These are phyloP conservation scores for Amphipyra tragopoginis DNA, from an alignment of 2,888 invertebrate species.

Conservation along the genomic window DNA sequence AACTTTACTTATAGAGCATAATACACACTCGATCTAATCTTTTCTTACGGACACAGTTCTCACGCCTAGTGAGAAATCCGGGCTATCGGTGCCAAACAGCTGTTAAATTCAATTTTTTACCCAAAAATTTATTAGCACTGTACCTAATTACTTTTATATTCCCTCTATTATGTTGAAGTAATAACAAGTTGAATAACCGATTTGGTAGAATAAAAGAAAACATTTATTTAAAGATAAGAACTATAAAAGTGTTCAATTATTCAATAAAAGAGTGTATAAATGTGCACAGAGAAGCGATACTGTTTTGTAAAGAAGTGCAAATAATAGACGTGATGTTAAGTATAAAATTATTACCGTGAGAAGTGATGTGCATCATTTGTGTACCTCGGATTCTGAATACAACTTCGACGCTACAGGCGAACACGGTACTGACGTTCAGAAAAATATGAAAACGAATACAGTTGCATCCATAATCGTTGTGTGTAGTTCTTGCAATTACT, in stretches of 20 bases:
- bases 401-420: constrained; percentile 8
- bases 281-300: constrained; percentile 45
- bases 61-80: constrained; percentile 30
- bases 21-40: constrained; percentile 38
- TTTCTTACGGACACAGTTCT: constrained; percentile 25
- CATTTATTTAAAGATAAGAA: constrained; percentile 3
- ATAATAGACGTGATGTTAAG: constrained; percentile 11
- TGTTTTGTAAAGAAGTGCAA: constrained; percentile 41
- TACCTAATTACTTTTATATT: background rate
- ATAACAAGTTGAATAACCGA: constrained; percentile 1
- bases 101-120: constrained; percentile 19
- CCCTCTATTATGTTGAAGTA: background rate
- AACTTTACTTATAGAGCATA: constrained; percentile 43
- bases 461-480: constrained; percentile 23
- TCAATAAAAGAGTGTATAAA: constrained; percentile 22
- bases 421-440: constrained; percentile 1
- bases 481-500: constrained; percentile 9
- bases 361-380: constrained; percentile 32
- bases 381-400: constrained; percentile 18
- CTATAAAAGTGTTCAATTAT: constrained; percentile 12
- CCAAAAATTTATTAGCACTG: constrained; percentile 2
- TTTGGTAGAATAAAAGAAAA: background rate
- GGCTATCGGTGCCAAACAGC: constrained; percentile 46
- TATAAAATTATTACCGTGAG: constrained; percentile 10
- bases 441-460: constrained; percentile 1